phyloP scores from a whole-genome alignment of 1,140 invertebrate species.

The Saccostrea cuccullata region DNA sequence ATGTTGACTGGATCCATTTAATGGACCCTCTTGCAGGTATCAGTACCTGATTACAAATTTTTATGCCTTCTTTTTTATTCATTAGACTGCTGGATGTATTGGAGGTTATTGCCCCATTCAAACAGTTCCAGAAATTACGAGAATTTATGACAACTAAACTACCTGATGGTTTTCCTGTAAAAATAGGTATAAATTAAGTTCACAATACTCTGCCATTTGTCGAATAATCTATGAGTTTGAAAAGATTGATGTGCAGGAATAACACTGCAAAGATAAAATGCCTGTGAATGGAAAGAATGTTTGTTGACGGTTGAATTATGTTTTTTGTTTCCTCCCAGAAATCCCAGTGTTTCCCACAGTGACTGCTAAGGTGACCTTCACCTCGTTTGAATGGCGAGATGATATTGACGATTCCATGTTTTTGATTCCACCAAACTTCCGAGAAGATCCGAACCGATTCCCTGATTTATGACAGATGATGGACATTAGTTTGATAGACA shows the following conservation, averaged over 20 bases:
- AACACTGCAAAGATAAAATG: background rate
- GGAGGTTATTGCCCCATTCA: constrained; percentile 97
- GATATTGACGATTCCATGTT: constrained; percentile 90
- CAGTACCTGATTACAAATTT: too few relatives aligned
- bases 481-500: constrained; percentile 72
- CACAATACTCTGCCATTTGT: background rate
- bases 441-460: constrained; percentile 88
- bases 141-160: constrained; percentile 97
- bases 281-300: background rate
- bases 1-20: too few relatives aligned
- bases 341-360: constrained; percentile 99
- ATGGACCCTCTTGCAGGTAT: too few relatives aligned
- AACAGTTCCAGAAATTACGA: constrained; percentile 96
- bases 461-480: constrained; percentile 84
- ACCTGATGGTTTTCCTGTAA: constrained; percentile 97
- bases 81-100: constrained; percentile 92
- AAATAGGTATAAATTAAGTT: constrained; percentile 85
- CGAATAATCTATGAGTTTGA: background rate
- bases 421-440: constrained; percentile 90
- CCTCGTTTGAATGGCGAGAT: constrained; percentile 93
- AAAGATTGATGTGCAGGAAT: background rate
- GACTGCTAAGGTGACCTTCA: constrained; percentile 98
- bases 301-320: background rate
- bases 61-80: too few relatives aligned
- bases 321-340: constrained; percentile 81